These are phyloP conservation scores for Chymomyza amoena DNA, from an alignment of 2,888 invertebrate genomes.

Conservation along the genomic window DNA sequence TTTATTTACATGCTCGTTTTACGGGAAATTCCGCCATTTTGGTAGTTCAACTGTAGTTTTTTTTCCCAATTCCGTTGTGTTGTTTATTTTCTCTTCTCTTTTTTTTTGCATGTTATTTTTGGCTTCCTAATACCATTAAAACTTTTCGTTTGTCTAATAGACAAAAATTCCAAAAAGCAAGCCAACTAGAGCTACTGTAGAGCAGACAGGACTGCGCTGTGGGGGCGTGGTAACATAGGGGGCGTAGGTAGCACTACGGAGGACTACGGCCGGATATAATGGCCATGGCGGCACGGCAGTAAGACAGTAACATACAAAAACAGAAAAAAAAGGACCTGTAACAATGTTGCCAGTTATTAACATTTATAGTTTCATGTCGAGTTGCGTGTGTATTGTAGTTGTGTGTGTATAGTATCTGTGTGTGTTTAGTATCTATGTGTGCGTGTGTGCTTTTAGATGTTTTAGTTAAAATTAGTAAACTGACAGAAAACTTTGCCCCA, in stretches of 20 bases:
- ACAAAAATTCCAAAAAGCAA: slow-evolving; percentile 25
- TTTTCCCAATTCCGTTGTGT: slow-evolving; percentile 2
- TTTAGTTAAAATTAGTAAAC: slow-evolving; percentile 48
- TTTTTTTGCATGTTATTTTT: slow-evolving; percentile 44
- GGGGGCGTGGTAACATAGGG: background rate
- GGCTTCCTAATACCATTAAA: slow-evolving; percentile 60
- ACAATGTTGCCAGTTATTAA: slow-evolving; percentile 61
- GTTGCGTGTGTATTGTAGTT: background rate
- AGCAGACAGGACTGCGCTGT: background rate
- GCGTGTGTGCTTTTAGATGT: background rate
- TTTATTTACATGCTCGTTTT: background rate
- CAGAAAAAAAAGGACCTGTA: slow-evolving; percentile 26
- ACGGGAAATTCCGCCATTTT: slow-evolving; percentile 38
- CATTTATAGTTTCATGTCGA: slow-evolving; percentile 69
- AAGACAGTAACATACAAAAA: background rate
- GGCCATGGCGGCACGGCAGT: background rate
- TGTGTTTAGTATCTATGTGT: background rate
- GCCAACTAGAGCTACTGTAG: background rate
- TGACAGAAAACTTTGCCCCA: slow-evolving; percentile 22
- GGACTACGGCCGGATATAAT: slow-evolving; percentile 9
- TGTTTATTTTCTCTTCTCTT: slow-evolving; percentile 29
- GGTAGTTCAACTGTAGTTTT: slow-evolving; percentile 20
- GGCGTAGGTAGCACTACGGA: too few species aligned
- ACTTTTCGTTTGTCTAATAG: slow-evolving; percentile 63
- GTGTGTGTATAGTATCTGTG: background rate